A percentile compares a stretch with the other conserved stretches of the same genome.
These are phyloP conservation scores for Frankliniella intonsa DNA, from an alignment of 2,888 invertebrate species.

Conservation along the genomic window DNA sequence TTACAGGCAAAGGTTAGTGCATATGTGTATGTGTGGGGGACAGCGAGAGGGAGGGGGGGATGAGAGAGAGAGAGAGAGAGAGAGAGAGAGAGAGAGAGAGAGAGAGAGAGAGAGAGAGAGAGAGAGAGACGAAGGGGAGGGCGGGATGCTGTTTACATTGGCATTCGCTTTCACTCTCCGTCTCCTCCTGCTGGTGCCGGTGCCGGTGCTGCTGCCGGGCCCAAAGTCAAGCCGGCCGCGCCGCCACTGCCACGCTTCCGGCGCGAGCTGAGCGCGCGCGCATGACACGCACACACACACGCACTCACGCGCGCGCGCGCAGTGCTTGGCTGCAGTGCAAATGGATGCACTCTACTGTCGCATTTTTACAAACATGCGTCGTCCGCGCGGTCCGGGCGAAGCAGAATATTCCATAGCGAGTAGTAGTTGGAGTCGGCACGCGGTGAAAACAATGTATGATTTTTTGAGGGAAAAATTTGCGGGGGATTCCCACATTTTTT, in stretches of 20 bases:
- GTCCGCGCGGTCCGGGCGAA: neutral
- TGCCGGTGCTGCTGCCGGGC: neutral
- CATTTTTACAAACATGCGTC: neutral
- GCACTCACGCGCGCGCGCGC: neutral
- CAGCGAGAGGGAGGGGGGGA: neutral
- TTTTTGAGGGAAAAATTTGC: too few relatives aligned
- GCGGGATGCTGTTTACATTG: slow-evolving; percentile 14
- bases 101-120: neutral
- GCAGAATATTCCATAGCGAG: too few relatives aligned
- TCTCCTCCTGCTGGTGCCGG: slow-evolving; percentile 2
- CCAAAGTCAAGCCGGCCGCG: neutral
- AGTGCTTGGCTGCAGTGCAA: neutral
- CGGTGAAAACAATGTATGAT: neutral
- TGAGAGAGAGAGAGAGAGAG: slow-evolving; percentile 1
- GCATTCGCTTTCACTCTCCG: slow-evolving; percentile 22
- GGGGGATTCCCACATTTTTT: too few relatives aligned
- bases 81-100: slow-evolving; percentile 9
- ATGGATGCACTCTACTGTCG: neutral
- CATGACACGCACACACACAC: neutral
- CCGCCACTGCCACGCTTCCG: slow-evolving; percentile 14
- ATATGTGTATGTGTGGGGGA: neutral
- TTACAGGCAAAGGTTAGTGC: neutral
- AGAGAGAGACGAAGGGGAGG: neutral
- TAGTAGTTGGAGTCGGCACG: neutral
- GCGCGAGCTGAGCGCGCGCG: neutral